These are phyloP conservation scores for Pseudeuparius sepicola DNA, from an alignment of 2,888 invertebrate genomes.

Conservation along the genomic window DNA sequence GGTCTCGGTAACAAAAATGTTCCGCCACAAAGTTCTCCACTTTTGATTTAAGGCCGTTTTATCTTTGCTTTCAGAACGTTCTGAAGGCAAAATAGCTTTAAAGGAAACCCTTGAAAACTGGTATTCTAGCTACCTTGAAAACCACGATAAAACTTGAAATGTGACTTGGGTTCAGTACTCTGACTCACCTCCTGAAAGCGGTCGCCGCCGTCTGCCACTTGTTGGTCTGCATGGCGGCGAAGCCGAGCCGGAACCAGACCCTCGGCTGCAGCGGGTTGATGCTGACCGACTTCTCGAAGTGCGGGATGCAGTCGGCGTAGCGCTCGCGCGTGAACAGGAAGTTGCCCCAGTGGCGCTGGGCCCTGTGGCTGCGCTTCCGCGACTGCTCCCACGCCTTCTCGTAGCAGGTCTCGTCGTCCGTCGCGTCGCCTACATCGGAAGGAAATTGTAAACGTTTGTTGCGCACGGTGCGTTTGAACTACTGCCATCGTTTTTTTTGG, in stretches of 20 bases:
- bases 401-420: conserved; percentile 68
- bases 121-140: too few relatives aligned
- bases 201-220: conserved; percentile 75
- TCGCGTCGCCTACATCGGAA: conserved; percentile 51
- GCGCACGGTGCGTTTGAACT: too few relatives aligned
- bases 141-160: too few relatives aligned
- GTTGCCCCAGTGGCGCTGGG: conserved; percentile 82
- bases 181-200: conserved; percentile 79
- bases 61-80: too few relatives aligned
- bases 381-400: conserved; percentile 89
- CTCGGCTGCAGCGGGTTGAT: conserved; percentile 80
- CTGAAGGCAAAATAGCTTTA: too few relatives aligned
- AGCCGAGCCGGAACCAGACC: conserved; percentile 83
- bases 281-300: conserved; percentile 71
- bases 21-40: too few relatives aligned
- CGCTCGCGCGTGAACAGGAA: conserved; percentile 64
- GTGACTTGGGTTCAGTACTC: too few relatives aligned
- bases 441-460: too few relatives aligned
- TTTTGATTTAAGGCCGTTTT: too few relatives aligned
- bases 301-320: conserved; percentile 68
- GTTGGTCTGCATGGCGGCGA: conserved; percentile 66
- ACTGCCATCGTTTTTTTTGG: too few relatives aligned
- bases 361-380: conserved; percentile 66
- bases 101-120: too few relatives aligned
- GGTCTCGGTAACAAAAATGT: too few relatives aligned